Evolutionary conservation across 2,888 invertebrate genomes (phyloP).

Genomic region (Nipponacmea schrenckii): DNA sequence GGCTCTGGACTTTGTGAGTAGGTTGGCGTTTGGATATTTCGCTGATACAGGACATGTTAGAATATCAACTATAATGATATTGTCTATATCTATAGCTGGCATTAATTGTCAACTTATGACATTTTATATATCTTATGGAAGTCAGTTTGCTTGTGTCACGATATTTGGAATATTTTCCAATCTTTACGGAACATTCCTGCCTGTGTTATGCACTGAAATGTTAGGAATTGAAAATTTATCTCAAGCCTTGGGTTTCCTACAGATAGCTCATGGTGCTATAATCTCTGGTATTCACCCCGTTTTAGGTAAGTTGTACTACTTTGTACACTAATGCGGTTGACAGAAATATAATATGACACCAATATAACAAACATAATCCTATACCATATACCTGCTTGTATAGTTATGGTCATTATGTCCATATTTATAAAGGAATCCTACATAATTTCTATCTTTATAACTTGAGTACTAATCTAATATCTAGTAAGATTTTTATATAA

Average conservation of each 20-base stretch:
- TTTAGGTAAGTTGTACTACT: not conserved
- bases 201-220: not conserved
- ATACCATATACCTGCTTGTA: too few relatives aligned
- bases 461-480: too few relatives aligned
- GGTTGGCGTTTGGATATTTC: conserved; percentile 21
- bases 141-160: not conserved
- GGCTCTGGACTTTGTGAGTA: conserved; percentile 25
- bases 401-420: too few relatives aligned
- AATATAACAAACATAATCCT: too few relatives aligned
- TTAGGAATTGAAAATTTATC: not conserved
- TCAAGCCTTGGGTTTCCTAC: not conserved
- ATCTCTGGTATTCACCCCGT: not conserved
- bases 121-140: not conserved
- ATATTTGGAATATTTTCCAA: not conserved
- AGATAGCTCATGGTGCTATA: not conserved
- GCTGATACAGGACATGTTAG: conserved; percentile 24
- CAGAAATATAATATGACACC: too few relatives aligned
- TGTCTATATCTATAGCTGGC: not conserved
- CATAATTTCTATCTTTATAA: too few relatives aligned
- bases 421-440: too few relatives aligned
- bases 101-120: not conserved
- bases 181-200: not conserved
- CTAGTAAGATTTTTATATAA: too few relatives aligned
- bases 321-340: too few relatives aligned
- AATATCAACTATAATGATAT: not conserved